Conservation (phyloP, 2,797 vertebrate species). For the Masticophis lateralis region DNA sequence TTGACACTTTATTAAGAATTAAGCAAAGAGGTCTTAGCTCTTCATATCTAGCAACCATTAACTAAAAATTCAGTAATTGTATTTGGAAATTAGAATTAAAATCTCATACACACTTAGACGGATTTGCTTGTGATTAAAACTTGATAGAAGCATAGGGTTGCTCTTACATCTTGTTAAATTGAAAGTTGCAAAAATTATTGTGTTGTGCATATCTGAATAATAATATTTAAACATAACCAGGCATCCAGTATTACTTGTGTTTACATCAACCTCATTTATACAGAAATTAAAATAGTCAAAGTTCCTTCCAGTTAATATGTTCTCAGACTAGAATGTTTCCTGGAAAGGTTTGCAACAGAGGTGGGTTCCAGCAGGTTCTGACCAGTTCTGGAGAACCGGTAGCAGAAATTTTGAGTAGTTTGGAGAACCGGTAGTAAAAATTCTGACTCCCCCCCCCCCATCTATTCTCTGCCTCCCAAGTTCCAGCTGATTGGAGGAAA, state of each 20-base stretch:
- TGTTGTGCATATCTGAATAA: not conserved
- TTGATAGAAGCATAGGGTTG: not conserved
- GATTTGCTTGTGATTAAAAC: not conserved
- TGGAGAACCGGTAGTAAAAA: too few species aligned
- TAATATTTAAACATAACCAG: not conserved
- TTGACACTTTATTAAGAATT: constrained; percentile 16
- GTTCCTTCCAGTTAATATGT: not conserved
- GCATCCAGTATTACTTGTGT: not conserved
- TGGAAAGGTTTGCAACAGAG: not conserved
- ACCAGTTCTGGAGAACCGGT: too few species aligned
- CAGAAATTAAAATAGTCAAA: not conserved
- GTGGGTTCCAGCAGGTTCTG: too few species aligned
- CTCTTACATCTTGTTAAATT: not conserved
- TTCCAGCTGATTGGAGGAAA: too few species aligned
- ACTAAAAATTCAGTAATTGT: not conserved
- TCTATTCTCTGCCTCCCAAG: too few species aligned
- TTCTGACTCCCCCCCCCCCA: too few species aligned
- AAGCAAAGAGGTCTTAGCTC: not conserved
- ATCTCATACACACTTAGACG: not conserved
- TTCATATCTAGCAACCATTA: constrained; percentile 22
- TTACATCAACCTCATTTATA: not conserved
- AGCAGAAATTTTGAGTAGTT: too few species aligned
- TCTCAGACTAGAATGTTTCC: not conserved
- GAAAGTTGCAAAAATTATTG: not conserved
- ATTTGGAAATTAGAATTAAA: not conserved